A percentile compares a stretch with the other conserved stretches of the same genome.
Conservation (phyloP, 1,140 invertebrate genomes). For the Pentalonia nigronervosa region DNA sequence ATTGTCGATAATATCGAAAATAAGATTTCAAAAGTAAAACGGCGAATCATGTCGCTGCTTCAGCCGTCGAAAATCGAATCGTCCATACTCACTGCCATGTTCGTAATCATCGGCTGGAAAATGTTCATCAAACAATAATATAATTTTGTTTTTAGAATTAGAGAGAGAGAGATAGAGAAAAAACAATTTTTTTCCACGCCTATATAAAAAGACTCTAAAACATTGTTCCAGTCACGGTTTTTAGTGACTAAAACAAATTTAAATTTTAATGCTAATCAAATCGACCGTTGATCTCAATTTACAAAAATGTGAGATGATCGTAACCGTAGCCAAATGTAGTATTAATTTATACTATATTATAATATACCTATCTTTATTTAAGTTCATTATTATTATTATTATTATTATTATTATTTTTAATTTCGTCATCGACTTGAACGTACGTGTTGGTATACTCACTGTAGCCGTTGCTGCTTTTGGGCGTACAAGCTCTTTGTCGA, state of each 20-base stretch:
- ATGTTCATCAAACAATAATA: slow-evolving; percentile 46
- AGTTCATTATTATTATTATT: slow-evolving; percentile 39
- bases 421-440: neutral
- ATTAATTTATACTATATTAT: slow-evolving; percentile 31
- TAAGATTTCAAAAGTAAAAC: neutral
- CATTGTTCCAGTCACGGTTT: slow-evolving; percentile 51
- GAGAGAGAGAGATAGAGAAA: slow-evolving; percentile 28
- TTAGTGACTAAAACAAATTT: slow-evolving; percentile 49
- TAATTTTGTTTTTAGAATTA: slow-evolving; percentile 12
- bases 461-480: neutral
- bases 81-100: slow-evolving; percentile 22
- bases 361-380: neutral
- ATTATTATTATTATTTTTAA: neutral
- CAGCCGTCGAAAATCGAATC: slow-evolving; percentile 20
- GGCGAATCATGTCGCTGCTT: slow-evolving; percentile 4
- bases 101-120: slow-evolving; percentile 45
- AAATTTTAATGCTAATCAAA: slow-evolving; percentile 53
- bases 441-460: neutral
- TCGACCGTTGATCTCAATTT: slow-evolving; percentile 52
- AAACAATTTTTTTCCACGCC: slow-evolving; percentile 41
- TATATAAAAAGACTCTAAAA: slow-evolving; percentile 46
- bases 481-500: neutral
- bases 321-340: slow-evolving; percentile 53
- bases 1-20: neutral
- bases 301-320: slow-evolving; percentile 50